These are phyloP conservation scores for Ormyrus pomaceus DNA, from an alignment of 2,888 invertebrate genomes.

Conservation along the genomic window DNA sequence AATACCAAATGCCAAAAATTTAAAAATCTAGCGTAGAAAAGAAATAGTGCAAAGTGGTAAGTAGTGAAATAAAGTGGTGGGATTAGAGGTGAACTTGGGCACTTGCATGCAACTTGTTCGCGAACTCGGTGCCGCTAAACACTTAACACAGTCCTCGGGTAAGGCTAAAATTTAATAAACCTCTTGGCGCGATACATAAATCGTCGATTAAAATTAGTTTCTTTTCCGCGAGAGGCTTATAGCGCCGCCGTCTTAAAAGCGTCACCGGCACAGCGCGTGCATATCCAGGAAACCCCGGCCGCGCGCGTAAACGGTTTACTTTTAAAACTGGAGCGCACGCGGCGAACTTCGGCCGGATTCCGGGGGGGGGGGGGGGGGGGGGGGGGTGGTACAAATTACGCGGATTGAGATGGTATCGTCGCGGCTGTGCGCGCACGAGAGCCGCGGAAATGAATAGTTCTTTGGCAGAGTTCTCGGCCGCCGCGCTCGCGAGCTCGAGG, in stretches of 20 bases:
- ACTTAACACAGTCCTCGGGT: too few relatives aligned
- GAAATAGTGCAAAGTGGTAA: too few relatives aligned
- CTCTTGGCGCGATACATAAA: slow-evolving; percentile 2
- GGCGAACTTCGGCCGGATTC: neutral
- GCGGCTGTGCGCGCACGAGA: neutral
- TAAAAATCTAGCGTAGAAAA: too few relatives aligned
- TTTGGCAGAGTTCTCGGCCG: neutral
- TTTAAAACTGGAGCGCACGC: slow-evolving; percentile 37
- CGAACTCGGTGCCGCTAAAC: too few relatives aligned
- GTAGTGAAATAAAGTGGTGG: too few relatives aligned
- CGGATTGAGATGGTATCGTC: slow-evolving; percentile 34
- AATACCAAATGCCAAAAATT: too few relatives aligned
- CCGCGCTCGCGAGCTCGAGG: too few relatives aligned
- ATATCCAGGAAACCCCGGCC: too few relatives aligned
- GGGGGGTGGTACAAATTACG: slow-evolving; percentile 16
- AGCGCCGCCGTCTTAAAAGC: neutral
- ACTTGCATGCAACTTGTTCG: too few relatives aligned
- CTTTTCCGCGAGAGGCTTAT: neutral
- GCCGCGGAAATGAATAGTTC: slow-evolving; percentile 29
- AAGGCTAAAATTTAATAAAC: neutral
- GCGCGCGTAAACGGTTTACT: neutral
- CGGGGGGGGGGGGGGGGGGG: too few relatives aligned
- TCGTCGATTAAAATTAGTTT: slow-evolving; percentile 36
- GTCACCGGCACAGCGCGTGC: too few relatives aligned
- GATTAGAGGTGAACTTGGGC: too few relatives aligned